phyloP scores from a whole-genome alignment of 1,140 invertebrate genomes.

The Pseudachorutes palmiensis region DNA sequence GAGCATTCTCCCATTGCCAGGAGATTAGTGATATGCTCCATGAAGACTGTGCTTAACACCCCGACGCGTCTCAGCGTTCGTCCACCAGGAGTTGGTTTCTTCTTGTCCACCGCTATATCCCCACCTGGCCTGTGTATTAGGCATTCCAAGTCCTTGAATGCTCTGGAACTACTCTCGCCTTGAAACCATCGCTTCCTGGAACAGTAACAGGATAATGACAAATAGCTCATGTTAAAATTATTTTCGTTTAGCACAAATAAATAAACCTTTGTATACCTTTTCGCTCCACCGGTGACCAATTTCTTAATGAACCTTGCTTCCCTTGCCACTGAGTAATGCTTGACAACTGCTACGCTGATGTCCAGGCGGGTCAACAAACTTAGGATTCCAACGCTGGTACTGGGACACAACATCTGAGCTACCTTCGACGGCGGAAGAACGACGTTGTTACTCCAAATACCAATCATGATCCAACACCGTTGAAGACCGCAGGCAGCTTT shows the following conservation, averaged over 20 bases:
- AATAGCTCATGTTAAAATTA: too few relatives aligned
- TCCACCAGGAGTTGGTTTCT: not conserved
- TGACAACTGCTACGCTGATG: too few relatives aligned
- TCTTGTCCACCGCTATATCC: not conserved
- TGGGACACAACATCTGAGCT: too few relatives aligned
- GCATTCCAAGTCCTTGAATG: slow-evolving; percentile 22
- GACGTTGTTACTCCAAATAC: too few relatives aligned
- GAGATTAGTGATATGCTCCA: slow-evolving; percentile 64
- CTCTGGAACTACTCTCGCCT: slow-evolving; percentile 13
- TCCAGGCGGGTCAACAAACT: too few relatives aligned
- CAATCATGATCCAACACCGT: too few relatives aligned
- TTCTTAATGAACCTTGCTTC: slow-evolving; percentile 31
- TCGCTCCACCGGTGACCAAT: slow-evolving; percentile 26
- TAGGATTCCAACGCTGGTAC: too few relatives aligned
- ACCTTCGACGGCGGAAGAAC: too few relatives aligned
- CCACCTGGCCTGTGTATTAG: not conserved
- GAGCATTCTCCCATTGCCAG: slow-evolving; percentile 58
- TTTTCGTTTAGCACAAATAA: too few relatives aligned
- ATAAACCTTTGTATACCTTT: not conserved
- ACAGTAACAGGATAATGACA: slow-evolving; percentile 2
- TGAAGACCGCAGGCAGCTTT: too few relatives aligned
- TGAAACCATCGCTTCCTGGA: slow-evolving; percentile 31
- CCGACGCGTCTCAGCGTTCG: slow-evolving; percentile 44
- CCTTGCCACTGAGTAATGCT: not conserved
- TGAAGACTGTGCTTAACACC: slow-evolving; percentile 68